phyloP scores from a whole-genome alignment of 2,888 invertebrate species.

The Cremastinae sp. region DNA sequence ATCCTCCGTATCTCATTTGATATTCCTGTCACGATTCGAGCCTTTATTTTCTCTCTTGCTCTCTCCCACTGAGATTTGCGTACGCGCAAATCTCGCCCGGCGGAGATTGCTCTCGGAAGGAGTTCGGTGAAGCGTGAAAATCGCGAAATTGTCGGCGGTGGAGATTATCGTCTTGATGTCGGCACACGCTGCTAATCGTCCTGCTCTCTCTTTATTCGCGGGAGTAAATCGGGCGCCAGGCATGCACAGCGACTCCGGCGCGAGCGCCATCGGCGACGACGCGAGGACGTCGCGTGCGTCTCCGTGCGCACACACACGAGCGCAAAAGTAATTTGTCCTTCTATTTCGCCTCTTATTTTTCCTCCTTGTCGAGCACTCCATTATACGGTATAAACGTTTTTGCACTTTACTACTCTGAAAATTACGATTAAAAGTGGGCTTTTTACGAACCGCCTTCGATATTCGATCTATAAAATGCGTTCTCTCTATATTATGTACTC shows the following conservation, averaged over 20 bases:
- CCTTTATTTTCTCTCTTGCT: conserved; percentile 17
- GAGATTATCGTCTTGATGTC: conserved; percentile 62
- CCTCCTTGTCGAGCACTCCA: conserved; percentile 6
- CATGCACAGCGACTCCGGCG: conserved; percentile 43
- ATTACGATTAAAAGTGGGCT: conserved; percentile 55
- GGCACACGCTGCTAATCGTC: conserved; percentile 60
- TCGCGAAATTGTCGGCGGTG: conserved; percentile 61
- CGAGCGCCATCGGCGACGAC: conserved; percentile 50
- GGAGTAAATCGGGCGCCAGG: conserved; percentile 51
- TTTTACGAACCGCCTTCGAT: conserved; percentile 39
- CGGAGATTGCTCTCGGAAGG: conserved; percentile 40
- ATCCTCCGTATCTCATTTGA: conserved; percentile 25
- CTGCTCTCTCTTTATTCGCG: conserved; percentile 31
- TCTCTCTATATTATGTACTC: too few species aligned
- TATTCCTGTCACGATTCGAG: conserved; percentile 48
- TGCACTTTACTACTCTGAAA: conserved; percentile 36
- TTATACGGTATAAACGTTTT: conserved; percentile 35
- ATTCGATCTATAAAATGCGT: too few species aligned
- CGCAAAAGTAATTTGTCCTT: conserved; percentile 1
- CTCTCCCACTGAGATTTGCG: conserved; percentile 7
- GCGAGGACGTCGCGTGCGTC: conserved; percentile 54
- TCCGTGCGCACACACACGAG: conserved; percentile 13
- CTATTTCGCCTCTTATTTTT: conserved; percentile 8
- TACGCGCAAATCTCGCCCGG: conserved; percentile 28
- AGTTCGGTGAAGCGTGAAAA: conserved; percentile 58